Evolutionary conservation across 2,113 vertebrate genomes (phyloP).

Genomic region (Saccopteryx bilineata): DNA sequence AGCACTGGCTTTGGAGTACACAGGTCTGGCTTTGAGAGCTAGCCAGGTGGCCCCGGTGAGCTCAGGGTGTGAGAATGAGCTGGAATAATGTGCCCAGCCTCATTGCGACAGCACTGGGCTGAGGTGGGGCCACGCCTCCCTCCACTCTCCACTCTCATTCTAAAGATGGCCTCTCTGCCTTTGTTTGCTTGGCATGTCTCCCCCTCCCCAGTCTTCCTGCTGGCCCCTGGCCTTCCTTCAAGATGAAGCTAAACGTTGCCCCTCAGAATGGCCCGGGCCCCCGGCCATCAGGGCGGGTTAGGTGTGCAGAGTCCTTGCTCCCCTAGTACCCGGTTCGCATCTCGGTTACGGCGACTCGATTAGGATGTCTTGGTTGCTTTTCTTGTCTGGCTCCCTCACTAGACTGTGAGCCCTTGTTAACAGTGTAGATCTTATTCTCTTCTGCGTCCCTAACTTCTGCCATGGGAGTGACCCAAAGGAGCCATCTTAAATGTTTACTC

Average conservation of each 20-base stretch:
- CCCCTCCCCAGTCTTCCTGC: not conserved
- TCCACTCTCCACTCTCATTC: not conserved
- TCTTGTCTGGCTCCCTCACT: not conserved
- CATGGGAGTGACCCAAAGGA: not conserved
- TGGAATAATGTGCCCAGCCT: not conserved
- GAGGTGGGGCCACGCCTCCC: not conserved
- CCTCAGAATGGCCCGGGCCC: not conserved
- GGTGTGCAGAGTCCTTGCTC: not conserved
- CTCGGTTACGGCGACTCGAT: accelerated
- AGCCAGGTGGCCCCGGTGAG: not conserved
- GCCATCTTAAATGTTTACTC: no score
- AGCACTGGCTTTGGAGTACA: not conserved
- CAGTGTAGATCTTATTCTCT: not conserved
- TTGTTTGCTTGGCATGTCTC: not conserved
- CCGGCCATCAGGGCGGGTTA: not conserved
- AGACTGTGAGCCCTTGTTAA: not conserved
- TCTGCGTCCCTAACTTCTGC: not conserved
- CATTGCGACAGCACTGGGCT: not conserved
- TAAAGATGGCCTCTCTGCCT: not conserved
- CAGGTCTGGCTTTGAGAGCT: not conserved
- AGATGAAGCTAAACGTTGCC: not conserved
- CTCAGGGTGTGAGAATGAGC: not conserved
- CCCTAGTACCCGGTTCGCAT: not conserved
- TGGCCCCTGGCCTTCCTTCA: not conserved
- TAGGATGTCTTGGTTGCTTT: not conserved